A percentile compares a stretch with the other conserved stretches of the same genome.
These are phyloP conservation scores for Drosophila auraria DNA, from an alignment of 1,140 invertebrate genomes.

Conservation along the genomic window DNA sequence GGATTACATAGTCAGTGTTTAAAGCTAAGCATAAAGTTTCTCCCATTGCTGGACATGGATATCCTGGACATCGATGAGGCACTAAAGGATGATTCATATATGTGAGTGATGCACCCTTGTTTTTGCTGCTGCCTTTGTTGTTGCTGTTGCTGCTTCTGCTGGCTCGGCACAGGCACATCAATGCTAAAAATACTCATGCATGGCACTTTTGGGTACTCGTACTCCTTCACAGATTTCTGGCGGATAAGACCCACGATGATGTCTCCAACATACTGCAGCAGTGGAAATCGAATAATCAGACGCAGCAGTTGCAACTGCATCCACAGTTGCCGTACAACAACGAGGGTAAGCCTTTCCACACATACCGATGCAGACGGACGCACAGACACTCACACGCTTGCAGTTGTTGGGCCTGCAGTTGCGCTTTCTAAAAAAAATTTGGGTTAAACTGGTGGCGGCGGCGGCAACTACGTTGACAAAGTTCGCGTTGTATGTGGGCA, in stretches of 20 bases:
- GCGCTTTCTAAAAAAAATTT: constrained; percentile 77
- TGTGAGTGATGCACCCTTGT: constrained; percentile 63
- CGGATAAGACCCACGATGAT: constrained; percentile 82
- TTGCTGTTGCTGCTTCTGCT: constrained; percentile 25
- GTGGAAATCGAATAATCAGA: constrained; percentile 82
- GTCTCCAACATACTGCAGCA: constrained; percentile 82
- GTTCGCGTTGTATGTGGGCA: constrained; percentile 47
- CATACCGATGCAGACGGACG: constrained; percentile 39
- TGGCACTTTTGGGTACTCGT: constrained; percentile 8
- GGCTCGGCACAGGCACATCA: constrained; percentile 11
- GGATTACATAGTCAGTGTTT: constrained; percentile 34
- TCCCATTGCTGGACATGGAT: constrained; percentile 70
- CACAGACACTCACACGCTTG: constrained; percentile 4
- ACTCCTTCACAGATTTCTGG: constrained; percentile 73
- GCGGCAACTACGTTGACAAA: constrained; percentile 58
- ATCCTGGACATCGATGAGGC: constrained; percentile 84
- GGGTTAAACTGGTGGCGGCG: constrained; percentile 59
- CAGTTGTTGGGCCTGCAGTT: constrained; percentile 45
- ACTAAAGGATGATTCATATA: constrained; percentile 84
- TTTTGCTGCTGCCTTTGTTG: constrained; percentile 18
- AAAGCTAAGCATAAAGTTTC: constrained; percentile 44
- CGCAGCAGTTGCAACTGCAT: constrained; percentile 56
- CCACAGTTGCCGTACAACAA: constrained; percentile 49
- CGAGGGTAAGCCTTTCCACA: constrained; percentile 60
- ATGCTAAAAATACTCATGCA: constrained; percentile 58